Percentiles rank a stretch among this genome's conserved stretches.
Conservation (phyloP, 2,113 vertebrate genomes). For the Dolichallabes microphthalmus region DNA sequence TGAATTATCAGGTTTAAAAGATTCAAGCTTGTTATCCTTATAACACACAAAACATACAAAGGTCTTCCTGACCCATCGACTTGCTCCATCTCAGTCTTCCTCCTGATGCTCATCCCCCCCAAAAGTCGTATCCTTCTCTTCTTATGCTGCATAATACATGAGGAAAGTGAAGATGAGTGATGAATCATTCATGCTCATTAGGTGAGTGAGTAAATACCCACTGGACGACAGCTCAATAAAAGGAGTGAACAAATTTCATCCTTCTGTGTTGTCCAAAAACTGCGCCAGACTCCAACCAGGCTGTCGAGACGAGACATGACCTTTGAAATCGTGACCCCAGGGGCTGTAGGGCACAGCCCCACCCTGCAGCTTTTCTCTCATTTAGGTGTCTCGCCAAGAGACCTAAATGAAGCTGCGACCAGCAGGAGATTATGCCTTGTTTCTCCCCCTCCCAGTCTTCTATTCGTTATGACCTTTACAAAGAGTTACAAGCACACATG, state of each 20-base stretch:
- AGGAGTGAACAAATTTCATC: conserved; percentile 26
- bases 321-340: conserved; percentile 29
- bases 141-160: conserved; percentile 43
- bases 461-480: conserved; percentile 12
- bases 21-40: conserved; percentile 70
- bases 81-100: not conserved
- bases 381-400: conserved; percentile 22
- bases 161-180: conserved; percentile 24
- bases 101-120: not conserved
- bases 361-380: conserved; percentile 2
- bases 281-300: not conserved
- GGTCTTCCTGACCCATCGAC: conserved; percentile 3
- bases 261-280: conserved; percentile 33
- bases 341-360: not conserved
- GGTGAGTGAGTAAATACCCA: conserved; percentile 36
- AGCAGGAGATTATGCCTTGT: conserved; percentile 15
- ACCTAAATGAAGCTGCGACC: conserved; percentile 1
- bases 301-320: conserved; percentile 33
- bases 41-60: conserved; percentile 65
- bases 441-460: conserved; percentile 15
- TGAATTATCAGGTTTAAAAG: conserved; percentile 61
- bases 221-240: conserved; percentile 9
- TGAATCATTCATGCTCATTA: conserved; percentile 54
- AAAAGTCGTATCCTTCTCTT: conserved; percentile 20
- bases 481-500: conserved; percentile 18